Conservation (phyloP, 2,113 vertebrate genomes). For the Misgurnus anguillicaudatus region DNA sequence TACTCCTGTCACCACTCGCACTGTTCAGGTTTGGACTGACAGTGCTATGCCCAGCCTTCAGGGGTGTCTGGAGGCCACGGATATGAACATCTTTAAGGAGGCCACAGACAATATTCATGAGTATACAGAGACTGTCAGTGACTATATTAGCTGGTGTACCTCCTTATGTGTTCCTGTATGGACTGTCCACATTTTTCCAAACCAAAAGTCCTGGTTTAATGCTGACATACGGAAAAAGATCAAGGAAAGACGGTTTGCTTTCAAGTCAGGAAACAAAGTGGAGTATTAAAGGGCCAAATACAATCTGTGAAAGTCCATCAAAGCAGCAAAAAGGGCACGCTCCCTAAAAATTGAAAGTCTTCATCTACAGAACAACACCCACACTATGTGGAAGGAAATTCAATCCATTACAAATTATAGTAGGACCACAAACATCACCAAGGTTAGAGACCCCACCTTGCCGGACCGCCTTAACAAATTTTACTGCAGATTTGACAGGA, state of each 20-base stretch:
- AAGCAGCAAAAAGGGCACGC: slow-evolving; percentile 22
- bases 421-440: not conserved
- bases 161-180: not conserved
- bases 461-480: slow-evolving; percentile 7
- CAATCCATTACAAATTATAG: slow-evolving; percentile 24
- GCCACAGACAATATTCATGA: slow-evolving; percentile 26
- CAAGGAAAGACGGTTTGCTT: not conserved
- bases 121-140: too few relatives aligned
- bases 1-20: too few relatives aligned
- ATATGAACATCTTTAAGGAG: slow-evolving; percentile 21
- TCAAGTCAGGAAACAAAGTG: slow-evolving; percentile 7
- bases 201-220: slow-evolving; percentile 26
- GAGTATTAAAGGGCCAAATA: slow-evolving; percentile 21
- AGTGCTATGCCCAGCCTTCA: slow-evolving; percentile 3
- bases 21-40: too few relatives aligned
- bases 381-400: slow-evolving; percentile 22
- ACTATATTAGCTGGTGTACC: slow-evolving; percentile 22
- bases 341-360: slow-evolving; percentile 3
- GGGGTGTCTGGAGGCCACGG: slow-evolving; percentile 29
- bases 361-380: slow-evolving; percentile 26
- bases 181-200: not conserved
- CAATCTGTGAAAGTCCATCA: too few relatives aligned
- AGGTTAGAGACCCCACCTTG: not conserved
- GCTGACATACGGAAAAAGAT: slow-evolving; percentile 14
- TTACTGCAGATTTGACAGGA: slow-evolving; percentile 20